Evolutionary conservation across 2,797 vertebrate genomes (phyloP), one percentile per base, ranked within the genome.

Genomic region (Selene dorsalis): DNA sequence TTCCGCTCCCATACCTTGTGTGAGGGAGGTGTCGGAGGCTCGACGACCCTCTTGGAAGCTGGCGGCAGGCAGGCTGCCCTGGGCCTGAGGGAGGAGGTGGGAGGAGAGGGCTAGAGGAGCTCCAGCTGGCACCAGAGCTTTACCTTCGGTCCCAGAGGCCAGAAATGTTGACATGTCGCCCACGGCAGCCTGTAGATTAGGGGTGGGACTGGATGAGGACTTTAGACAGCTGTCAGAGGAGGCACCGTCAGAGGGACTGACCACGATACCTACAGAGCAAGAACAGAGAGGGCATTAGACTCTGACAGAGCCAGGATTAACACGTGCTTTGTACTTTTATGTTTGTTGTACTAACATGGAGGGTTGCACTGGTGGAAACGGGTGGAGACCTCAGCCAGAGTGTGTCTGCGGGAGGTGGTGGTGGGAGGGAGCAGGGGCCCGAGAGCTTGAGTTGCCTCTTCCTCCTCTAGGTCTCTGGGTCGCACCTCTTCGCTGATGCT

Each of bases 21-120:
- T 97, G 85, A 99, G 96, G 43, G 97, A 99, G 77, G 98, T 99
- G 92, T 99, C 98, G 0, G 97, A 99, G 0, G 98, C 97, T 82
- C 97, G 88, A 47, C 98, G 96, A 30, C 98, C 98, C 88, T 99
- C 97, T 92, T 99, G 97, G 91, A 99, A 99, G 84, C 94, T 94
- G 57, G 93, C 94, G 12, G 95, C 89, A 4, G 95, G 95, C 57
- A 94, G 91, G 79, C 94, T 94, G 67, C 94, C 94, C 90, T 95
- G 97, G 38, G 93, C 91, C 89, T 96, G 96, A 61, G 97, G 94
- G 65, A 96, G 93, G 0, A 96, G 94, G 87, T 96, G 95, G 38
- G 96, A 96, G 7, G 96, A 98, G 85, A 97, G 95, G 26, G 95
- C 88, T 75, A 96, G 94, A 0, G 96, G 92, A 0, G 94, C 92